phyloP scores from a whole-genome alignment of 2,797 vertebrate species.

The Ceyx erithaca region DNA sequence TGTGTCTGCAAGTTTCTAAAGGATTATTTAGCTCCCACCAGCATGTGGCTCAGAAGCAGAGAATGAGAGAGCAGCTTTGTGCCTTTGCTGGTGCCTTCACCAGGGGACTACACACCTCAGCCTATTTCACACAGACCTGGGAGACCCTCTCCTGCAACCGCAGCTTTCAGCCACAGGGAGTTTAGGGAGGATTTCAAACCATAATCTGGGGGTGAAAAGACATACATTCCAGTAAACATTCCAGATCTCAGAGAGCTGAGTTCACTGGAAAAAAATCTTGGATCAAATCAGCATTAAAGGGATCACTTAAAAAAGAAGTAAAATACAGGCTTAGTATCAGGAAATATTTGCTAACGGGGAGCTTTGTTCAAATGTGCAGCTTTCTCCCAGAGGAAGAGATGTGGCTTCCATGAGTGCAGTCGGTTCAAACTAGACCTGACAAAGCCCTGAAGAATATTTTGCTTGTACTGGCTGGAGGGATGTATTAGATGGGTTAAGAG shows the following conservation, averaged over 20 bases:
- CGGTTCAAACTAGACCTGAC: not conserved
- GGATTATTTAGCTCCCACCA: not conserved
- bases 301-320: slow-evolving; percentile 46
- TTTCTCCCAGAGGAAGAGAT: slow-evolving; percentile 52
- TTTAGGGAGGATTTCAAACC: not conserved
- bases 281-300: slow-evolving; percentile 36
- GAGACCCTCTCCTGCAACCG: not conserved
- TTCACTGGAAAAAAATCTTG: slow-evolving; percentile 61
- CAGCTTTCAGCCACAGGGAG: not conserved
- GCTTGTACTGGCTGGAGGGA: not conserved
- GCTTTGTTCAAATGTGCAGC: slow-evolving; percentile 30
- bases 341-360: slow-evolving; percentile 63
- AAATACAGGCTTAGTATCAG: slow-evolving; percentile 60
- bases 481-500: not conserved
- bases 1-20: not conserved
- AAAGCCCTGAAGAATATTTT: slow-evolving; percentile 34
- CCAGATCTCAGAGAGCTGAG: slow-evolving; percentile 48
- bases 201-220: slow-evolving; percentile 13
- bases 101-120: fast-evolving
- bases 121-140: not conserved
- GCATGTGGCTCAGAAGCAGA: fast-evolving
- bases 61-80: not conserved
- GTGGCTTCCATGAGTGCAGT: slow-evolving; percentile 5
- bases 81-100: not conserved
- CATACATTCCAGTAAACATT: slow-evolving; percentile 34